Conservation (phyloP, 2,797 vertebrate genomes). For the Urocyon cinereoargenteus region DNA sequence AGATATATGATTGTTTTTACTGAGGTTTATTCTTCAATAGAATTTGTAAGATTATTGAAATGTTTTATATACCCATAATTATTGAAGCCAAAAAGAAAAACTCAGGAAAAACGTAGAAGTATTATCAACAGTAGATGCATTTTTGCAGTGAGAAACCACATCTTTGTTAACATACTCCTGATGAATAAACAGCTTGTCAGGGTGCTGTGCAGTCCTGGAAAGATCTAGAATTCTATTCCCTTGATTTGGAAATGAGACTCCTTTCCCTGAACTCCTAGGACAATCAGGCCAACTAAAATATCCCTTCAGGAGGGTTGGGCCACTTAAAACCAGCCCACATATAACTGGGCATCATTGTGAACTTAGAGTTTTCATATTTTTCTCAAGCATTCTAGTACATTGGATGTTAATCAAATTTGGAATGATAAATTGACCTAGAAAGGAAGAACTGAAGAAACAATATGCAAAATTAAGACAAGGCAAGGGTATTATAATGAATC, state of each 20-base stretch:
- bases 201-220: neutral
- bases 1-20: constrained; percentile 18
- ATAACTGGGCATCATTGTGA: neutral
- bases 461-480: constrained; percentile 40
- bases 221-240: neutral
- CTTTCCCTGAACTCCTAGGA: constrained; percentile 46
- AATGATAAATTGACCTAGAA: constrained; percentile 46
- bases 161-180: neutral
- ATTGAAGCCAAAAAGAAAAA: constrained; percentile 27
- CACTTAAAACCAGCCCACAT: neutral
- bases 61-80: neutral
- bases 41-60: neutral
- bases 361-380: constrained; percentile 37
- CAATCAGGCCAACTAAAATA: neutral
- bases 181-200: neutral
- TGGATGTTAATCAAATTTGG: constrained; percentile 52
- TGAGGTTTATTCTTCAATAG: neutral
- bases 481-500: constrained; percentile 39
- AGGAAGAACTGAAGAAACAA: constrained; percentile 60
- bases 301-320: neutral
- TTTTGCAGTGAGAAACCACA: neutral
- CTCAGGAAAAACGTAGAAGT: neutral
- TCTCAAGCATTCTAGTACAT: neutral
- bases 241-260: constrained; percentile 26
- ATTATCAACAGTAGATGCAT: neutral